These are phyloP conservation scores for Hyles vespertilio DNA, from an alignment of 1,140 invertebrate genomes.

Conservation along the genomic window DNA sequence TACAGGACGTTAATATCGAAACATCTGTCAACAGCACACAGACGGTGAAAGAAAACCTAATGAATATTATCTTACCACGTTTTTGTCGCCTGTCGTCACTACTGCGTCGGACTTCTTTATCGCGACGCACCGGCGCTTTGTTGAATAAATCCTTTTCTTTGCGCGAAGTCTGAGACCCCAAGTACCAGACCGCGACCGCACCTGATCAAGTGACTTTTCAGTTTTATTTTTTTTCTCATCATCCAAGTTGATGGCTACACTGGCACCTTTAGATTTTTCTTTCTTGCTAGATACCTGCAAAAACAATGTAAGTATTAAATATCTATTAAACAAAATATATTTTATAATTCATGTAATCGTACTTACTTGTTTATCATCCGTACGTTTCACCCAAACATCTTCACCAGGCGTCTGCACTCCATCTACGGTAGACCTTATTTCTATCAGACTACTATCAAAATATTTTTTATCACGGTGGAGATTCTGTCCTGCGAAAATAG, in stretches of 20 bases:
- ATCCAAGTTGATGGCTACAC: too few species aligned
- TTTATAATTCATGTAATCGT: slow-evolving; percentile 3
- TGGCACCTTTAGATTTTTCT: too few species aligned
- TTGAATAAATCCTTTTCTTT: slow-evolving; percentile 52
- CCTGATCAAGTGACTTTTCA: slow-evolving; percentile 27
- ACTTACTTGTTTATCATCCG: slow-evolving; percentile 69
- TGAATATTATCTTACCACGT: slow-evolving; percentile 41
- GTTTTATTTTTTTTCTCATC: too few species aligned
- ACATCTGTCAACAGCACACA: neutral
- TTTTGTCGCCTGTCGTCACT: slow-evolving; percentile 64
- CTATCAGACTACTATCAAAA: slow-evolving; percentile 87
- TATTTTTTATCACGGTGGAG: slow-evolving; percentile 87
- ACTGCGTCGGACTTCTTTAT: slow-evolving; percentile 50
- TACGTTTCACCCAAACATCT: slow-evolving; percentile 83
- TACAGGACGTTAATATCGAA: too few species aligned
- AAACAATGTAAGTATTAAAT: slow-evolving; percentile 1
- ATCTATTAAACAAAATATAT: slow-evolving; percentile 4
- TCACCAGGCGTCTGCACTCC: slow-evolving; percentile 61
- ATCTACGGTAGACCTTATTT: slow-evolving; percentile 81
- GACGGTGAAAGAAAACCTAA: neutral
- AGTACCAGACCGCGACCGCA: slow-evolving; percentile 73
- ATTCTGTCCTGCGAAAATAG: slow-evolving; percentile 76
- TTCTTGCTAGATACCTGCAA: neutral
- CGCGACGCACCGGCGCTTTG: slow-evolving; percentile 31
- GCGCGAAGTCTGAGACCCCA: slow-evolving; percentile 77